Conservation (phyloP, 2,797 vertebrate species). For the Sebastes diaconus region DNA sequence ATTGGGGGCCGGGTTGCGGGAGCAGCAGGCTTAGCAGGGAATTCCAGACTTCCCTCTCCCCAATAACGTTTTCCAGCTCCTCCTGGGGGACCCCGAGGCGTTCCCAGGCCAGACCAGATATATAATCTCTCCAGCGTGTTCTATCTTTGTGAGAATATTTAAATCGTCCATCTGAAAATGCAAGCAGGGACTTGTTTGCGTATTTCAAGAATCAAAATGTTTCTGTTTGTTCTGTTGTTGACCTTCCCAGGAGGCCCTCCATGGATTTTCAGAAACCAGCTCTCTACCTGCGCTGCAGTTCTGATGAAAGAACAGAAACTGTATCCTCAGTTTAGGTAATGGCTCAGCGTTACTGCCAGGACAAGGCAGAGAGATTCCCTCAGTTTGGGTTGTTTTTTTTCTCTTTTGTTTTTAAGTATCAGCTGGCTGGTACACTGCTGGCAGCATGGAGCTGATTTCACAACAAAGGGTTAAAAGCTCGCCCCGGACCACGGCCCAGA, state of each 20-base stretch:
- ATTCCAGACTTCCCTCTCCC: no score
- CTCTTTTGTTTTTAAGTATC: not conserved
- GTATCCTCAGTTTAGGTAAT: no score
- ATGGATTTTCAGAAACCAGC: not conserved
- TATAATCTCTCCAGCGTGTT: no score
- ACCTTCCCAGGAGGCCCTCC: slow-evolving; percentile 8
- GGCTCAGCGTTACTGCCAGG: no score
- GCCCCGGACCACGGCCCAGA: no score
- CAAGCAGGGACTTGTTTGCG: not conserved
- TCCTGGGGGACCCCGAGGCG: no score
- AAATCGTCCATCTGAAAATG: not conserved
- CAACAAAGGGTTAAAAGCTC: not conserved
- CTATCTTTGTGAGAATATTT: not conserved
- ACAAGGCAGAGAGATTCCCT: not conserved
- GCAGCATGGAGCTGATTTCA: not conserved
- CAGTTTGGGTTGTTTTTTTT: not conserved
- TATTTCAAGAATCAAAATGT: slow-evolving; percentile 19
- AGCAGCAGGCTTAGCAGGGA: no score
- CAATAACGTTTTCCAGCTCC: no score
- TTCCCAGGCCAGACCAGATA: no score
- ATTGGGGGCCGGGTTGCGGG: no score
- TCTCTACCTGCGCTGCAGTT: no score
- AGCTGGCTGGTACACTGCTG: not conserved
- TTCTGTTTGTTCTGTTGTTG: not conserved
- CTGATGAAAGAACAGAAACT: not conserved